Evolutionary conservation across 2,797 vertebrate species (phyloP).

Genomic region (Schizothorax lantsangensis): DNA sequence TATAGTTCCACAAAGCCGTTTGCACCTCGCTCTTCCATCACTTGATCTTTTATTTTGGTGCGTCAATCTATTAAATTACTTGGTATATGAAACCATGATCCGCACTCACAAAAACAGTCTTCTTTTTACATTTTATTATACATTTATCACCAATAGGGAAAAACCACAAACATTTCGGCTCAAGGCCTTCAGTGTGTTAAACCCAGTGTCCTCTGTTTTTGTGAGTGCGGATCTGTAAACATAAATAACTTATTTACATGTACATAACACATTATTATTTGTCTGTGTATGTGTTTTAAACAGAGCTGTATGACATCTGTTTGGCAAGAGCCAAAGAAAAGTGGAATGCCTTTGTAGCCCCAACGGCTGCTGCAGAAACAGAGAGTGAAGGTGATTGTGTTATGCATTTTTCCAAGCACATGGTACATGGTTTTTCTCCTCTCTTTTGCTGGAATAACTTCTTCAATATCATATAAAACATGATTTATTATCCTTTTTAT

Average conservation of each 20-base stretch:
- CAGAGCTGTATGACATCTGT: conserved; percentile 94
- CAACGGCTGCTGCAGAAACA: conserved; percentile 73
- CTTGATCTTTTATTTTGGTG: too few species aligned
- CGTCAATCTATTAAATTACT: too few species aligned
- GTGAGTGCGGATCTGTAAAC: background rate
- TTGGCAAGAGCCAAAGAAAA: conserved; percentile 91
- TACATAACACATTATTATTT: conserved; percentile 64
- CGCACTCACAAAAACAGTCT: too few species aligned
- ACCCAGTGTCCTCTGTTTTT: too few species aligned
- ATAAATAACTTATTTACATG: background rate
- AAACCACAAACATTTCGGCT: too few species aligned
- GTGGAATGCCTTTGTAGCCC: conserved; percentile 79
- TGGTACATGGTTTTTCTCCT: background rate
- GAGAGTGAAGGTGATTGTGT: conserved; percentile 82
- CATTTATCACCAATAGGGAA: too few species aligned
- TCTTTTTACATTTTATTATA: too few species aligned
- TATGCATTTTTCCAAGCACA: background rate
- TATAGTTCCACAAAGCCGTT: too few species aligned
- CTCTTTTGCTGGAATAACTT: background rate
- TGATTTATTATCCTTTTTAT: background rate
- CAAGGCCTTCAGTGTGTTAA: too few species aligned
- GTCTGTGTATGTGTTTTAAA: conserved; percentile 37
- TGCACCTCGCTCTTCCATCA: too few species aligned
- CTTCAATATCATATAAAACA: background rate
- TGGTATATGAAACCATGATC: too few species aligned